Base-by-base conservation (phyloP, 1,140 invertebrate genomes). In the Leptinotarsa lineolata region DNA sequence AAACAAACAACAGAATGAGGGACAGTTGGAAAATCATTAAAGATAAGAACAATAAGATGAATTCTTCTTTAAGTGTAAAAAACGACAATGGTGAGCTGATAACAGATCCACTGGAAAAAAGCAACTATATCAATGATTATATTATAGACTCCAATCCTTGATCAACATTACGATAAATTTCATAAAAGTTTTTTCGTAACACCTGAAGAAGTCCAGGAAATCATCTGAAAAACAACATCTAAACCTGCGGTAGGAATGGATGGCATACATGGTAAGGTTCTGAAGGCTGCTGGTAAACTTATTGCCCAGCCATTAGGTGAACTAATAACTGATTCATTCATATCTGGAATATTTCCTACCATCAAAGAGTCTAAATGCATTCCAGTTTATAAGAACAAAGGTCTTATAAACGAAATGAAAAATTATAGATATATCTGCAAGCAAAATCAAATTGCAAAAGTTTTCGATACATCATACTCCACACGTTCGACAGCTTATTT, bases 381-480 rank as follows among this genome's bases (percentile, higher is more conserved):
- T 44, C 64, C 64, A 66, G 39, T 66, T 20, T 66, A 16, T 66
- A 66, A 66, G 39, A 66, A 66, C 18, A 66, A 66, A 66, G 30
- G 64, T 45, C 18, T 16, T 20, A 21, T 20, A 12, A 22, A 63
- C 13, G 20, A 63, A 63, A 63, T 63, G 60, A 63, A 63, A 63
- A 63, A 61, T 18, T 61, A 22, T 22, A 63, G 60, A 63, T 63
- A 0, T 63, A 63, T 63, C 60, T 63, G 60, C 20, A 16, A 8
- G n/a, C 59, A 21, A 60, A 60, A 60, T 60, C 59, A 60, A 60
- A 60, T 60, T 21, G 6, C 59, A 11, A 60, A 60, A 11, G 59
- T 60, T 60, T 60, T 60, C n/a, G 59, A 60, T 5, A 60, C 59
- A 60, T 60, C 59, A 60, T 60, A 60, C 59, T 60, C 59, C n/a